A percentile compares a stretch with the other conserved stretches of the same genome.
phyloP scores from a whole-genome alignment of 2,797 vertebrate genomes.

The Scyliorhinus canicula region DNA sequence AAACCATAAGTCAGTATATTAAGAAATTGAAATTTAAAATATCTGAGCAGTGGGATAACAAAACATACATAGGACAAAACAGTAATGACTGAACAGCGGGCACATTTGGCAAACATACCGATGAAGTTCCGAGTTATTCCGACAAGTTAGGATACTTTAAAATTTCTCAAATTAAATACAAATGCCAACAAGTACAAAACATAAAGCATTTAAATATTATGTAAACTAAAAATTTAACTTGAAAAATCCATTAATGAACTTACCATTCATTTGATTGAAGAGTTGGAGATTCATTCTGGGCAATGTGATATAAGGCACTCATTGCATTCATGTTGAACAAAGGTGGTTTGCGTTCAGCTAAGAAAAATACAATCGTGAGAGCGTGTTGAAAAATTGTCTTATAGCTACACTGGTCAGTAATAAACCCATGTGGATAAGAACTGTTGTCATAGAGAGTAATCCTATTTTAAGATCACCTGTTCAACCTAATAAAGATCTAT shows the following conservation, averaged over 20 bases:
- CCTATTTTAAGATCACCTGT: conserved; percentile 28
- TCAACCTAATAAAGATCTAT: conserved; percentile 25
- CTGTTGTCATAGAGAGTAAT: conserved; percentile 22
- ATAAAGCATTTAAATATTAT: background rate
- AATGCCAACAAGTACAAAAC: conserved; percentile 27
- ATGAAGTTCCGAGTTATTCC: background rate
- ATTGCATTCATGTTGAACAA: conserved; percentile 99
- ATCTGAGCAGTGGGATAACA: background rate
- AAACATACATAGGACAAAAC: background rate
- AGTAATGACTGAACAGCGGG: background rate
- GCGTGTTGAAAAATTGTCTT: conserved; percentile 24
- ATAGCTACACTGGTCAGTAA: background rate
- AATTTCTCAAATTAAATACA: conserved; percentile 2
- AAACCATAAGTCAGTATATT: background rate
- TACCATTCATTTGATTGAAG: conserved; percentile 96
- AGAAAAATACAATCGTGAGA: conserved; percentile 42
- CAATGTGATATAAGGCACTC: conserved; percentile 99
- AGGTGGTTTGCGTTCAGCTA: conserved; percentile 94
- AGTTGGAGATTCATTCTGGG: conserved; percentile 93
- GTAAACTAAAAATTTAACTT: background rate
- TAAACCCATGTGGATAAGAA: conserved; percentile 35
- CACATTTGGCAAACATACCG: background rate
- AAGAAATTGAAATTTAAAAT: background rate
- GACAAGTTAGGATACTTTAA: background rate
- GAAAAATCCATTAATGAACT: conserved; percentile 53